phyloP scores from a whole-genome alignment of 2,113 vertebrate species.

The Oreocharis arfaki region DNA sequence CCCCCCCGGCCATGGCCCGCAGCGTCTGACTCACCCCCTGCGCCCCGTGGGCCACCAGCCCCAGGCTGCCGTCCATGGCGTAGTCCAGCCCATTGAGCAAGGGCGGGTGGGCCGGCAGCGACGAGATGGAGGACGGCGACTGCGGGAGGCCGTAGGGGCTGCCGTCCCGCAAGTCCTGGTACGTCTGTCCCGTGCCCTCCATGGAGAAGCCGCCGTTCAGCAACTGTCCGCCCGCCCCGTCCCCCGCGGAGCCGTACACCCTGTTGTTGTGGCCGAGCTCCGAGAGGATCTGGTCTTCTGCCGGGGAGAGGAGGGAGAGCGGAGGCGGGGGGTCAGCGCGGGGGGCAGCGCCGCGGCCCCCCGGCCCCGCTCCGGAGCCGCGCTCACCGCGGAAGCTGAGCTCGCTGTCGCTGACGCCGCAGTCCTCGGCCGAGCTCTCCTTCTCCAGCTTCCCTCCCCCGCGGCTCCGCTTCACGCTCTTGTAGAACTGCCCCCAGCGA shows the following conservation, averaged over 20 bases:
- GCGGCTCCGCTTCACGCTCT: constrained; percentile 89
- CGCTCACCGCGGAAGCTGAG: constrained; percentile 93
- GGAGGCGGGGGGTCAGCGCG: neutral
- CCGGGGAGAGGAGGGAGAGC: constrained; percentile 56
- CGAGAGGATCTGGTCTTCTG: constrained; percentile 97
- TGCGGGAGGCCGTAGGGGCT: constrained; percentile 94
- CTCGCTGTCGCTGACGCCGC: constrained; percentile 96
- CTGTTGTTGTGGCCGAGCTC: constrained; percentile 89
- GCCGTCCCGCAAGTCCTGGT: constrained; percentile 89
- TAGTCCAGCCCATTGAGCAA: constrained; percentile 92
- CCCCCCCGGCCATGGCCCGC: constrained; percentile 90
- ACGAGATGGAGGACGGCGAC: constrained; percentile 93
- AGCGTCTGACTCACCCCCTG: constrained; percentile 88
- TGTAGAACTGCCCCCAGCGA: constrained; percentile 98
- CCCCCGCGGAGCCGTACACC: constrained; percentile 86
- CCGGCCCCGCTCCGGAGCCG: neutral
- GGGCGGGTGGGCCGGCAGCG: constrained; percentile 89
- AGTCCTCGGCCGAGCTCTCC: constrained; percentile 93
- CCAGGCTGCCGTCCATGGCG: constrained; percentile 83
- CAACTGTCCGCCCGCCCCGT: constrained; percentile 80
- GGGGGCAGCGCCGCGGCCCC: rapidly evolving
- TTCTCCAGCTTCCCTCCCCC: constrained; percentile 88
- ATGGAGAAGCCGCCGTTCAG: constrained; percentile 89
- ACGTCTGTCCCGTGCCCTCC: constrained; percentile 86
- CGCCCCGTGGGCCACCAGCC: constrained; percentile 81